phyloP scores from a whole-genome alignment of 2,113 vertebrate genomes.

The Halichoeres trimaculatus region DNA sequence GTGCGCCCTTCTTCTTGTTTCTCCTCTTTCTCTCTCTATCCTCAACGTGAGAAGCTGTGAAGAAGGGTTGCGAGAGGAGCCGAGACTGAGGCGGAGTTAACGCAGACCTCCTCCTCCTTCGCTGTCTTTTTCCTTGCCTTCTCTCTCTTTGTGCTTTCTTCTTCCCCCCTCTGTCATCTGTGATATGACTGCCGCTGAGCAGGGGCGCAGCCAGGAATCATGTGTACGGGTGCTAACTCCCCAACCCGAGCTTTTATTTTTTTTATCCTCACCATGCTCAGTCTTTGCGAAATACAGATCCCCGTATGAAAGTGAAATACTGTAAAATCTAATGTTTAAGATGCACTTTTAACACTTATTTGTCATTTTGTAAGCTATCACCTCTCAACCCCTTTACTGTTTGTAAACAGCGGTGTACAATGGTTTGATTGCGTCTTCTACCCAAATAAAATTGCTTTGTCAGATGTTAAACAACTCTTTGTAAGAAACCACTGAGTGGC shows the following conservation, averaged over 20 bases:
- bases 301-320: too few species aligned
- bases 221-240: slow-evolving; percentile 7
- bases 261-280: background rate
- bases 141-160: slow-evolving; percentile 56
- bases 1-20: slow-evolving; percentile 58
- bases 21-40: slow-evolving; percentile 60
- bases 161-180: slow-evolving; percentile 37
- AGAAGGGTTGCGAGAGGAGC: slow-evolving; percentile 74
- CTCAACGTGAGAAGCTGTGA: slow-evolving; percentile 69
- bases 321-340: too few species aligned
- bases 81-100: slow-evolving; percentile 71
- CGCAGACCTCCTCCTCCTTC: slow-evolving; percentile 51
- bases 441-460: too few species aligned
- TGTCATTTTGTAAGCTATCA: too few species aligned
- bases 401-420: too few species aligned
- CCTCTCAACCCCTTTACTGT: too few species aligned
- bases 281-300: background rate
- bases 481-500: too few species aligned
- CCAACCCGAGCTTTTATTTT: too few species aligned
- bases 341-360: too few species aligned
- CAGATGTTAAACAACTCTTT: too few species aligned
- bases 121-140: slow-evolving; percentile 41
- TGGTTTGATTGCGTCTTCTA: too few species aligned
- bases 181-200: slow-evolving; percentile 28
- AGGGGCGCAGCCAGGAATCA: slow-evolving; percentile 52